Base-by-base conservation (phyloP, 1,140 invertebrate species). In the Trichonephila clavata region DNA sequence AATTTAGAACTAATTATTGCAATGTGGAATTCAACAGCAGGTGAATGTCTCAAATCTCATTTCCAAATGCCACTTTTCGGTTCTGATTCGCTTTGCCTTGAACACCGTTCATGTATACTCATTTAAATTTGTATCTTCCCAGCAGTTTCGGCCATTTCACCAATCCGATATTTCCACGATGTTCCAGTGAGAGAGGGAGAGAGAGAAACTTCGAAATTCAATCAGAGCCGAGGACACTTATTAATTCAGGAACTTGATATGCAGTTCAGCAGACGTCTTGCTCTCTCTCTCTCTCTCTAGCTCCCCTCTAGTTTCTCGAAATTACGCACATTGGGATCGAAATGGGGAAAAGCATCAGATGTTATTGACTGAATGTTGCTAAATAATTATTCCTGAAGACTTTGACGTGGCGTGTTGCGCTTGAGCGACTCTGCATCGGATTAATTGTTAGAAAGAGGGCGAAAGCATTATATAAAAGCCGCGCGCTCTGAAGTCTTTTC, bases 161-260 rank as follows among this genome's bases (percentile, higher is more conserved):
- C 16, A 14, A 71, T 16, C 71, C 71, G 71, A 77, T 77, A 77
- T 77, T 77, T 39, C 71, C 7, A 1, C 27, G 21, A 68, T 68
- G 71, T 77, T 32, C 27, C 32, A 63, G 14, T 24, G 43, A 24
- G 59, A 18, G 24, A 86, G 32, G 3, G 50, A 59, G 81, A 84
- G 81, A 86, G 59, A 39, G 32, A 60, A 84, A 43, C 59, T 32
- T 63, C 60, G 77, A 84, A 84, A 84, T 92, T 65, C 90, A 92
- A 65, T 92, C 90, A 84, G 39, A 65, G 27, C 50, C 13, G n/a
- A 18, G 81, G 90, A 92, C 90, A 91, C 90, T 91, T 91, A 91
- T 91, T 91, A 91, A 91, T 91, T 91, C 90, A 91, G n/a, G 39
- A 65, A 91, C 90, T 91, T 91, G 90, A 91, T 83, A 91, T 83